These are phyloP conservation scores for Hypocryptadius cinnamomeus DNA, from an alignment of 2,113 vertebrate genomes.

Conservation along the genomic window DNA sequence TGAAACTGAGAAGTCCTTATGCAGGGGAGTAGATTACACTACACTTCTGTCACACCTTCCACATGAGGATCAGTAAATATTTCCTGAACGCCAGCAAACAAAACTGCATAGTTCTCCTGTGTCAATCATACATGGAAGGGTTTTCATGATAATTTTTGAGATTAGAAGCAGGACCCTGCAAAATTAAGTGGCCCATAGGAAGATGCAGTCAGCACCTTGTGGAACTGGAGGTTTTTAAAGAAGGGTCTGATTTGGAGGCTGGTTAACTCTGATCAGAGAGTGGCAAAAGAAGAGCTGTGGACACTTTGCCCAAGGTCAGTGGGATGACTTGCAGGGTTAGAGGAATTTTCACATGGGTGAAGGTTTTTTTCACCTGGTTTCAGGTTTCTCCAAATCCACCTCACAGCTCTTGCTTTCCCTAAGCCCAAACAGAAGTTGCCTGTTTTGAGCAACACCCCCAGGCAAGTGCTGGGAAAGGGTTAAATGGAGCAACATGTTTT, in stretches of 20 bases:
- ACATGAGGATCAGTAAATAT: background rate
- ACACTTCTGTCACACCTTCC: background rate
- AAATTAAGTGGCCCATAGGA: background rate
- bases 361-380: background rate
- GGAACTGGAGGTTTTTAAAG: background rate
- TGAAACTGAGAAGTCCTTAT: background rate
- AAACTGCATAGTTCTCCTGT: background rate
- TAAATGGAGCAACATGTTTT: constrained; percentile 10
- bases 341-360: background rate
- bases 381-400: background rate
- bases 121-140: rapidly evolving
- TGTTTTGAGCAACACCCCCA: background rate
- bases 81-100: background rate
- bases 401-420: background rate
- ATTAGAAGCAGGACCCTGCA: background rate
- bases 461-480: background rate
- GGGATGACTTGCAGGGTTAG: background rate
- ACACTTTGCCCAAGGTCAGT: background rate
- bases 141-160: background rate
- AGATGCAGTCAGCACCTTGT: background rate
- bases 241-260: background rate
- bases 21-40: background rate
- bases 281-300: background rate
- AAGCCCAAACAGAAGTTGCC: background rate
- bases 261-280: background rate